Evolutionary conservation across 2,888 invertebrate species (phyloP).

Genomic region (Eupithecia dodoneata): DNA sequence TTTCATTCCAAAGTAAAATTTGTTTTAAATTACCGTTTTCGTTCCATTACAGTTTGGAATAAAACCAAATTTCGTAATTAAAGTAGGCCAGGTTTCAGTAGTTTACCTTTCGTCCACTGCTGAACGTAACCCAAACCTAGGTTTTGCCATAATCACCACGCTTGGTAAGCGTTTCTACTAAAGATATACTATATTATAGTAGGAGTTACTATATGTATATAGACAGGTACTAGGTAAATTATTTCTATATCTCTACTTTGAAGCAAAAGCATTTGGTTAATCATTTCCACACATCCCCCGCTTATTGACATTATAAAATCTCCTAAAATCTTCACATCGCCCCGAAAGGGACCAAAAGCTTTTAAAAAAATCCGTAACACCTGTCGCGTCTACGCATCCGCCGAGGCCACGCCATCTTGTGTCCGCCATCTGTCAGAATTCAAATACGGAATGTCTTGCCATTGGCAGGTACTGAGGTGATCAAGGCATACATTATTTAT

Average conservation of each 20-base stretch:
- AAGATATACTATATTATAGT: too few relatives aligned
- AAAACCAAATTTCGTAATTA: too few relatives aligned
- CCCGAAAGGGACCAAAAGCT: slow-evolving; percentile 54
- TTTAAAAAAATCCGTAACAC: slow-evolving; percentile 65
- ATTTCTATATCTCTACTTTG: neutral
- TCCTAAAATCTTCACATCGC: slow-evolving; percentile 61
- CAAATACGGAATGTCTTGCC: slow-evolving; percentile 36
- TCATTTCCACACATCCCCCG: neutral
- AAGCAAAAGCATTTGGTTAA: neutral
- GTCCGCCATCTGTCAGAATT: slow-evolving; percentile 78
- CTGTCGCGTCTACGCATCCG: slow-evolving; percentile 79
- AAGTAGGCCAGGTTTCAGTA: too few relatives aligned
- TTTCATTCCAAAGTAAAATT: too few relatives aligned
- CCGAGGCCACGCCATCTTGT: slow-evolving; percentile 68
- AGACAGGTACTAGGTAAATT: neutral
- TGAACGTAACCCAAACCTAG: too few relatives aligned
- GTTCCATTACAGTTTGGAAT: too few relatives aligned
- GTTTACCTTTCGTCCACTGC: too few relatives aligned
- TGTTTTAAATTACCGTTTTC: too few relatives aligned
- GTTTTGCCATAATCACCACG: too few relatives aligned
- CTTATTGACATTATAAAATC: slow-evolving; percentile 30
- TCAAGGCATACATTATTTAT: neutral
- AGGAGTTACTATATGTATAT: too few relatives aligned
- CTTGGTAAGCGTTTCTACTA: too few relatives aligned
- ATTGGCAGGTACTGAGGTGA: neutral